Evolutionary conservation across 2,113 vertebrate genomes (phyloP), one percentile per base, ranked within the genome.

Genomic region (Phycodurus eques): DNA sequence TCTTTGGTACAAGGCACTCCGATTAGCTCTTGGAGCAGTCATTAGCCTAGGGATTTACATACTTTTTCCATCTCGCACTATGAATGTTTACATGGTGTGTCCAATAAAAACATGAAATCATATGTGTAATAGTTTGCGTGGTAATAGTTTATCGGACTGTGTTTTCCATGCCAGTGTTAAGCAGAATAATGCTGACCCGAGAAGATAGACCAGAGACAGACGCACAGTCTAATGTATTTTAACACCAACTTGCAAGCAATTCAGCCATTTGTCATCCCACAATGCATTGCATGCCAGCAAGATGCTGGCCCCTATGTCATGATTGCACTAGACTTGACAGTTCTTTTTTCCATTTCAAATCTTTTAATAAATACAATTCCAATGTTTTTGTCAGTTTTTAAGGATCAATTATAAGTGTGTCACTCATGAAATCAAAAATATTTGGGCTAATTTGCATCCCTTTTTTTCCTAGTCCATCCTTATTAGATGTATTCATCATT

Each of bases 391-490:
- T n/a, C 20, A n/a, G 51, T n/a, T n/a, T 5, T 54, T 54, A 54
- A 54, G 51, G 14, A 60, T 35, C 31, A 17, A 35, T 46, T 64
- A 73, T 62, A 81, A 77, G 75, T 87, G 83, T 87, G 85, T 81
- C 80, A 84, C 87, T 87, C 87, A 87, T 89, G 77, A 87, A 89
- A 88, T 87, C 86, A 87, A 90, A 5, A 88, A 88, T 87, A 85
- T 73, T 78, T 83, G 5, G 22, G 70, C 14, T 27, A 66, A 66
- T 66, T 17, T 66, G 42, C 42, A 17, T 22, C 20, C 10, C 0
- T n/a, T 22, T n/a, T n/a, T 13, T 12, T 1, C 65, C 14, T 1
- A 10, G 22, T 27, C 42, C 65, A 49, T 66, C 22, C 19, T 46
- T 46, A 39, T 39, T 54, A 49, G 43, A 66, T 12, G n/a, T 20